Evolutionary conservation across 2,113 vertebrate species (phyloP).

Genomic region (Rhea americana): DNA sequence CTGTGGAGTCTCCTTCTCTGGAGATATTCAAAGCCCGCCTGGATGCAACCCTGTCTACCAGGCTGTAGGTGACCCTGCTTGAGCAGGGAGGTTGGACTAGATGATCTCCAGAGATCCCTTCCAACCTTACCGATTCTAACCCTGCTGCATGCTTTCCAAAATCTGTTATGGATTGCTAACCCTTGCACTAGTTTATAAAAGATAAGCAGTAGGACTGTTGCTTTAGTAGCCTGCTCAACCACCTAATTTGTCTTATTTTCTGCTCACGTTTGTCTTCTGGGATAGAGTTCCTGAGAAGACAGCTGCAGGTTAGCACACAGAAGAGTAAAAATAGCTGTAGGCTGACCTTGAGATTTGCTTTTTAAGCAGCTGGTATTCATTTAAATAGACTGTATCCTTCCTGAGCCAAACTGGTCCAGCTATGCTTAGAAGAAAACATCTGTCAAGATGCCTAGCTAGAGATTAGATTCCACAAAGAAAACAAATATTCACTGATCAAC

Average conservation of each 20-base stretch:
- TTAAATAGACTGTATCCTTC: neutral
- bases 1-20: no score
- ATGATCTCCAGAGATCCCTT: no score
- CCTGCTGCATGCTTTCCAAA: neutral
- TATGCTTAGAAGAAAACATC: neutral
- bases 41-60: no score
- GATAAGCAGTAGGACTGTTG: neutral
- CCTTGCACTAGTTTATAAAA: neutral
- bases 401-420: neutral
- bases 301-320: neutral
- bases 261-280: neutral
- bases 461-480: neutral
- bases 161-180: neutral
- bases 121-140: no score
- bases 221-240: neutral
- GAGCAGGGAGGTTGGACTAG: no score
- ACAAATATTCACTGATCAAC: neutral
- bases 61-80: no score
- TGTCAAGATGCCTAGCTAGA: neutral
- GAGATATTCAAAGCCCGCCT: no score
- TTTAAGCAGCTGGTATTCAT: neutral
- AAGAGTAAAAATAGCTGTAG: neutral
- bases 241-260: neutral
- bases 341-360: neutral
- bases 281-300: neutral